These are phyloP conservation scores for Triplophysa siluroides DNA, from an alignment of 2,113 vertebrate species.

Conservation along the genomic window DNA sequence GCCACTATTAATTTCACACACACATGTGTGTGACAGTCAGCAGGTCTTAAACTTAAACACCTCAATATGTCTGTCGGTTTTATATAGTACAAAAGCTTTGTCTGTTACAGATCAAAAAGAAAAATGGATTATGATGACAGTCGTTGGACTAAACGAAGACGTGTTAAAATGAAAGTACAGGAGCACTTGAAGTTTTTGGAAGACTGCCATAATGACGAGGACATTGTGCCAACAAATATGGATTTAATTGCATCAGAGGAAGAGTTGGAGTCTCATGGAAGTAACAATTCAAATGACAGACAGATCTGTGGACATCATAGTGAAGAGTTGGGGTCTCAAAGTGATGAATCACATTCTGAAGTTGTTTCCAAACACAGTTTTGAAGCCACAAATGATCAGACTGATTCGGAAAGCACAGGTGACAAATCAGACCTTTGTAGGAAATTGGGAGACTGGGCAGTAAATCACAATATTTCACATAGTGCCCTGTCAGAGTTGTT, in stretches of 20 bases:
- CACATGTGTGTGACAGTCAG: background rate
- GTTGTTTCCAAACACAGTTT: slow-evolving; percentile 15
- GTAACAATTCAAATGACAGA: slow-evolving; percentile 7
- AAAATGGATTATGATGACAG: background rate
- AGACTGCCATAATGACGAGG: slow-evolving; percentile 7
- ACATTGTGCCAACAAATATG: slow-evolving; percentile 18
- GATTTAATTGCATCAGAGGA: slow-evolving; percentile 10
- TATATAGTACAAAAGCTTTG: background rate
- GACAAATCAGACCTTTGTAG: slow-evolving; percentile 17
- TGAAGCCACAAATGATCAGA: slow-evolving; percentile 15
- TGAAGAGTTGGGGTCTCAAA: slow-evolving; percentile 20
- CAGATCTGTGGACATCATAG: slow-evolving; percentile 23
- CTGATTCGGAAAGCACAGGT: slow-evolving; percentile 3
- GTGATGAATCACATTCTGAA: slow-evolving; percentile 27
- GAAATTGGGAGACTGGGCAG: slow-evolving; percentile 19
- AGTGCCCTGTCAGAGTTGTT: slow-evolving; percentile 27
- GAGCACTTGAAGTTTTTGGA: slow-evolving; percentile 6
- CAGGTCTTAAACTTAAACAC: slow-evolving; percentile 12
- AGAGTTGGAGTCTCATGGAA: background rate
- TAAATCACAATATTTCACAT: slow-evolving; percentile 25
- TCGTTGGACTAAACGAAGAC: background rate
- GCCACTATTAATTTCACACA: slow-evolving; percentile 4
- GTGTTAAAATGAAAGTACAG: slow-evolving; percentile 12
- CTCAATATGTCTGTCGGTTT: slow-evolving; percentile 11
- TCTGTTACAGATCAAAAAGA: background rate